These are phyloP conservation scores for Protosalanx chinensis DNA, from an alignment of 2,797 vertebrate genomes.

Conservation along the genomic window DNA sequence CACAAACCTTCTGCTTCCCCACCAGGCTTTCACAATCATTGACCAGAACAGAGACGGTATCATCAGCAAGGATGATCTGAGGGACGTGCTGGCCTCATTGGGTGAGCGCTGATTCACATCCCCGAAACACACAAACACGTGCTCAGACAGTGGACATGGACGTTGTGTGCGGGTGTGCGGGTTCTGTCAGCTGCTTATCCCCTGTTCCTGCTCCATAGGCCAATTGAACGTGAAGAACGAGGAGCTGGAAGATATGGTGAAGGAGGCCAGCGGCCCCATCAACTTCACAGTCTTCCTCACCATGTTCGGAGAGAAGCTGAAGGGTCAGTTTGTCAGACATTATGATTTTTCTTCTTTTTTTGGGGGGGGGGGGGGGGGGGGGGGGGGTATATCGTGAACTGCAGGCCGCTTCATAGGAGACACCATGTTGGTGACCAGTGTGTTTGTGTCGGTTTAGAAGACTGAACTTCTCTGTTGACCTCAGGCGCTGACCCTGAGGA, in stretches of 20 bases:
- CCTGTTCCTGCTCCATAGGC: slow-evolving; percentile 50
- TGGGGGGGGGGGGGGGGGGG: too few species aligned
- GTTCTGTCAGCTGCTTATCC: background rate
- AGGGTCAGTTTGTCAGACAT: slow-evolving; percentile 58
- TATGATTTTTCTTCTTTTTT: background rate
- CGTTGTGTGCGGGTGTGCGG: background rate
- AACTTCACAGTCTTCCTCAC: slow-evolving; percentile 83
- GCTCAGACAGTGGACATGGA: background rate
- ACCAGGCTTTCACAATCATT: slow-evolving; percentile 78
- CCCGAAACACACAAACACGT: background rate
- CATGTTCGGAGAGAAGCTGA: slow-evolving; percentile 83
- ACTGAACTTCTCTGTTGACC: slow-evolving; percentile 2
- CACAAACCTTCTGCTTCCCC: background rate
- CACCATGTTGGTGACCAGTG: too few species aligned
- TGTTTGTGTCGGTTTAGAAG: background rate
- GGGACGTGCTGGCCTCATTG: slow-evolving; percentile 80
- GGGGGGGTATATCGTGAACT: background rate
- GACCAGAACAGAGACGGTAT: slow-evolving; percentile 83
- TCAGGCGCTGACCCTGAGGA: slow-evolving; percentile 80
- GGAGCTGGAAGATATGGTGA: slow-evolving; percentile 80
- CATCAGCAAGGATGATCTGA: slow-evolving; percentile 80
- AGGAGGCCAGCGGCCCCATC: slow-evolving; percentile 79
- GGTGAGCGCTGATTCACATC: slow-evolving; percentile 59
- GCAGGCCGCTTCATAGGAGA: background rate
- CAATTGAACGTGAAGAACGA: slow-evolving; percentile 78